Evolutionary conservation across 2,797 vertebrate species (phyloP), one percentile per base, ranked within the genome.

Genomic region (Lacerta agilis): DNA sequence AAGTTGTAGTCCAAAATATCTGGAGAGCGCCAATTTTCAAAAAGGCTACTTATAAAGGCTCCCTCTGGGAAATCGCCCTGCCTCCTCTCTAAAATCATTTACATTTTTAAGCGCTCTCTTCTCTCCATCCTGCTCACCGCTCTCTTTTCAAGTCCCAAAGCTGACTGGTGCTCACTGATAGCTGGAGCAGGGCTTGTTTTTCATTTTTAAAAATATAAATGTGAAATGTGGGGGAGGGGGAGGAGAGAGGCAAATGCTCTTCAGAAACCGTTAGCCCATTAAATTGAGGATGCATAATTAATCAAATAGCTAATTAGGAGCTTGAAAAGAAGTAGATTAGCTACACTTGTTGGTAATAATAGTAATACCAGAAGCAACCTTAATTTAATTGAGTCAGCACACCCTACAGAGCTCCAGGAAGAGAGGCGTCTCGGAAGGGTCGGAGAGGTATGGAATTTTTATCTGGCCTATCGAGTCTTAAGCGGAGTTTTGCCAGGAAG

Each of bases 321-420:
- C 85, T 83, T 83, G 88, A 83, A 83, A 86, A 86, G 85, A 76
- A 82, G 75, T 64, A 78, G 73, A 83, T 83, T 72, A 83, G 84
- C 64, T 27, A 43, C 38, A 4, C 58, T 55, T 2, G 77, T 61
- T 69, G 58, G 36, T 87, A 25, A 27, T 83, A 36, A n/a, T 55
- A 38, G 73, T 11, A 75, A 58, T 38, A 78, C 20, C 77, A 25
- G 79, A 43, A 61, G 10, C n/a, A 41, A 9, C 23, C 17, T 75
- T 75, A 66, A 69, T 71, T 82, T 82, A 82, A 78, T 86, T 78
- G 66, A 86, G 41, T 29, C 87, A 33, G 87, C 36, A 2, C 25
- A 29, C 23, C 73, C 73, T 17, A 61, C 18, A 27, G 4, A 1
- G 33, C 58, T 66, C 36, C 79, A 25, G 8, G 41, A 67, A 61